Evolutionary conservation across 2,797 vertebrate genomes (phyloP).

Genomic region (Liparis tanakae): DNA sequence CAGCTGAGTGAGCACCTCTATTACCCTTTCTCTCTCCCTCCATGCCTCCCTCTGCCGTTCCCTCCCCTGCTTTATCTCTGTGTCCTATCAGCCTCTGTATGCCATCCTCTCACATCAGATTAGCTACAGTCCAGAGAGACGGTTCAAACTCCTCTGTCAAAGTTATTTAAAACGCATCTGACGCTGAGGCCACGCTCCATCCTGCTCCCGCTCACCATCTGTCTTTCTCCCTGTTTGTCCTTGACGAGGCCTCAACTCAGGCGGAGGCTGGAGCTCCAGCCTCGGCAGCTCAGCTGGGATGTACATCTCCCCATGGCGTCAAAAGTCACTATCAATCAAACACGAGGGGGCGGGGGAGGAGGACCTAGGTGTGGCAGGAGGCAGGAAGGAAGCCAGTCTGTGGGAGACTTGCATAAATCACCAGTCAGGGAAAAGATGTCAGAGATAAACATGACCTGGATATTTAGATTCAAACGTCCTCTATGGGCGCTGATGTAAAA

Average conservation of each 20-base stretch:
- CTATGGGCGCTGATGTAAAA: constrained; percentile 23
- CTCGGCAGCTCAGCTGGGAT: constrained; percentile 67
- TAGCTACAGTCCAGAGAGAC: constrained; percentile 81
- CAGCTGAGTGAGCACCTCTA: constrained; percentile 82
- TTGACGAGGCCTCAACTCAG: constrained; percentile 73
- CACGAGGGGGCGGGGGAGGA: constrained; percentile 52
- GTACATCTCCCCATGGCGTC: constrained; percentile 66
- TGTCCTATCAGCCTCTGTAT: constrained; percentile 81
- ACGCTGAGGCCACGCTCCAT: constrained; percentile 59
- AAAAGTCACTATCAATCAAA: constrained; percentile 81
- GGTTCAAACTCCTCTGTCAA: constrained; percentile 83
- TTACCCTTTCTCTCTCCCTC: constrained; percentile 70
- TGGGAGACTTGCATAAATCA: constrained; percentile 58
- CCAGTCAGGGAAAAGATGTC: constrained; percentile 44
- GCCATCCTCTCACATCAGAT: constrained; percentile 85
- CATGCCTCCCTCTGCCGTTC: constrained; percentile 48
- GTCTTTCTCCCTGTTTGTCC: constrained; percentile 68
- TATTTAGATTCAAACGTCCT: constrained; percentile 43
- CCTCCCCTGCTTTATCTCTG: constrained; percentile 69
- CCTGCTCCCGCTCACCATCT: constrained; percentile 64
- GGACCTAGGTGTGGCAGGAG: constrained; percentile 70
- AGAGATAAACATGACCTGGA: constrained; percentile 56
- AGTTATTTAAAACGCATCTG: constrained; percentile 84
- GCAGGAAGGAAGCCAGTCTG: constrained; percentile 60
- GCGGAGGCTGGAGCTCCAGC: constrained; percentile 51